phyloP scores from a whole-genome alignment of 2,888 invertebrate genomes.

The Neocrepidodera transversa region DNA sequence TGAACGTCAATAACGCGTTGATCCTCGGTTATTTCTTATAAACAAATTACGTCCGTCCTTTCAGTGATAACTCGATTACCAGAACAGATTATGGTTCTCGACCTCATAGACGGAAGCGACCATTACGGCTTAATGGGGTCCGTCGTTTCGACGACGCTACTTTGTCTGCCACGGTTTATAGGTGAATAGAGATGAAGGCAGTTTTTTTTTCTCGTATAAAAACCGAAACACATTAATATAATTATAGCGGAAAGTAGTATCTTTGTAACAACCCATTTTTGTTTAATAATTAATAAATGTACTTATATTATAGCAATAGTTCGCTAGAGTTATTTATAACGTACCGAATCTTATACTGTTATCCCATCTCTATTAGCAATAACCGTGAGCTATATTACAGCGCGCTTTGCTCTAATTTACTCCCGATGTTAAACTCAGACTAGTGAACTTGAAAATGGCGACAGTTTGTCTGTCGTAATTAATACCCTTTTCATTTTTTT shows the following conservation, averaged over 20 bases:
- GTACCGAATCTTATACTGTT: no score
- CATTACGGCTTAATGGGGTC: slow-evolving; percentile 4
- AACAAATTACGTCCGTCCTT: slow-evolving; percentile 28
- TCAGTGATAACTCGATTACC: slow-evolving; percentile 26
- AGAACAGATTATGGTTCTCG: slow-evolving; percentile 11
- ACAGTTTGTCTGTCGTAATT: slow-evolving; percentile 31
- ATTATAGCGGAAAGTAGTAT: no score
- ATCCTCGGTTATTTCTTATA: slow-evolving; percentile 4
- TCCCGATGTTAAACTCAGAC: no score
- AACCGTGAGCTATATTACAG: no score
- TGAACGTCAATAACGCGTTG: neutral
- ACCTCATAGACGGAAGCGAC: slow-evolving; percentile 17
- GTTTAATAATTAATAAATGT: no score
- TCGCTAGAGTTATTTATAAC: no score
- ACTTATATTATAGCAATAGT: no score
- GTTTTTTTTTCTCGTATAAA: no score
- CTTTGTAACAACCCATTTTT: no score
- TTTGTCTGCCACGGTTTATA: slow-evolving; percentile 16
- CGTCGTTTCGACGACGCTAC: slow-evolving; percentile 12
- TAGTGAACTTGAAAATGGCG: slow-evolving; percentile 32
- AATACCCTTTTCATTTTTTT: slow-evolving; percentile 13
- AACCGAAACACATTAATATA: no score
- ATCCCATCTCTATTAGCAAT: no score
- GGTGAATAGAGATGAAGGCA: neutral
- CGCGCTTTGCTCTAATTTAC: no score